Conservation (phyloP, 2,797 vertebrate genomes). For the Artibeus jamaicensis region DNA sequence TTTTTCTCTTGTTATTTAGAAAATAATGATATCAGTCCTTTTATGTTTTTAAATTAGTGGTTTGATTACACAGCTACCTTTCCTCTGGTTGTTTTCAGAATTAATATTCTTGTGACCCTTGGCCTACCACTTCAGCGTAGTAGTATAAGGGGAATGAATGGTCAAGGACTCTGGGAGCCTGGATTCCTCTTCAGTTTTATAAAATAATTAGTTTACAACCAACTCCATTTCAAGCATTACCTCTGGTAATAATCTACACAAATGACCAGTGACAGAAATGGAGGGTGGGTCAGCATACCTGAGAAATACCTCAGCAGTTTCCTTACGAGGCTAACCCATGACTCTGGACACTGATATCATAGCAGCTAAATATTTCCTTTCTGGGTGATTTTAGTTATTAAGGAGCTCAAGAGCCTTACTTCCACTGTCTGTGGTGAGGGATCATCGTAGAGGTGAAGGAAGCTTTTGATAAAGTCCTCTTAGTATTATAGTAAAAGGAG, state of each 20-base stretch:
- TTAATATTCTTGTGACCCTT: not conserved
- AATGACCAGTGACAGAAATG: not conserved
- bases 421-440: not conserved
- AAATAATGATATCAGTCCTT: not conserved
- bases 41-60: not conserved
- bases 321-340: not conserved
- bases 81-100: not conserved
- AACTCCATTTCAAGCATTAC: not conserved
- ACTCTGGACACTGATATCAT: not conserved
- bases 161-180: not conserved
- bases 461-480: not conserved
- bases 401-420: not conserved
- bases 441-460: not conserved
- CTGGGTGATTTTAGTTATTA: not conserved
- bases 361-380: not conserved
- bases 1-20: conserved; percentile 25
- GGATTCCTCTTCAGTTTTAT: not conserved
- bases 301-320: not conserved
- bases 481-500: not conserved
- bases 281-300: not conserved
- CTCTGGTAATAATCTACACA: not conserved
- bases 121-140: not conserved
- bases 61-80: not conserved
- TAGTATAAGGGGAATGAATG: not conserved
- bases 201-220: not conserved